Conservation (phyloP, 2,797 vertebrate species). For the Rhabdophis nuchalis region DNA sequence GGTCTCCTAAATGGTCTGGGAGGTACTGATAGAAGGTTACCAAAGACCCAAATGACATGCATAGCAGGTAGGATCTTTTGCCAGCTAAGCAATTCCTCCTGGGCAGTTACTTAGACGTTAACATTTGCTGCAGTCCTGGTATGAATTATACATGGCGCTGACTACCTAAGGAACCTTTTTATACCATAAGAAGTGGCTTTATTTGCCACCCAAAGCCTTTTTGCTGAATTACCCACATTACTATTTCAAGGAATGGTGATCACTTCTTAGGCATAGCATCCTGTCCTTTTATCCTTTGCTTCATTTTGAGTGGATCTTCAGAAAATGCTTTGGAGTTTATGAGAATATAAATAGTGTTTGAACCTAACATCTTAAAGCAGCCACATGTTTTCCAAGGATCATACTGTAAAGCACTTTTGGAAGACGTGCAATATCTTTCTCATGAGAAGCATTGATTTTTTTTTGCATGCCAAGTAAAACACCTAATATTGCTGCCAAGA, state of each 20-base stretch:
- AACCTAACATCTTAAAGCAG: background rate
- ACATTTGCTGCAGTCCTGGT: background rate
- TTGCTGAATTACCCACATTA: background rate
- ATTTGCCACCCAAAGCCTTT: background rate
- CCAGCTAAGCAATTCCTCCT: background rate
- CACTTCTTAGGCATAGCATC: background rate
- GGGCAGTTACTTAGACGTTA: background rate
- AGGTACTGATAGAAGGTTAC: background rate
- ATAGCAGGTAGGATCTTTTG: background rate
- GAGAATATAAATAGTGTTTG: background rate
- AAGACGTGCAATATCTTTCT: background rate
- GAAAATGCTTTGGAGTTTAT: background rate
- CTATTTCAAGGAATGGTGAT: background rate
- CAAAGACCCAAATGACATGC: background rate
- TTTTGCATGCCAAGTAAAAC: background rate
- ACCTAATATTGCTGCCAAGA: background rate
- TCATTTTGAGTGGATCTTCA: background rate
- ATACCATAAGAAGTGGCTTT: background rate
- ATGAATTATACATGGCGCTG: background rate
- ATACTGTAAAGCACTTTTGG: background rate
- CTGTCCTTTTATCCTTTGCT: background rate
- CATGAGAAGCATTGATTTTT: background rate
- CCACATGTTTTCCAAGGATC: background rate
- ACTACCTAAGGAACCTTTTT: background rate
- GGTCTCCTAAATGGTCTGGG: background rate